A percentile compares a stretch with the other conserved stretches of the same genome.
Conservation (phyloP, 2,113 vertebrate genomes). For the Gallinago paraguaiae region DNA sequence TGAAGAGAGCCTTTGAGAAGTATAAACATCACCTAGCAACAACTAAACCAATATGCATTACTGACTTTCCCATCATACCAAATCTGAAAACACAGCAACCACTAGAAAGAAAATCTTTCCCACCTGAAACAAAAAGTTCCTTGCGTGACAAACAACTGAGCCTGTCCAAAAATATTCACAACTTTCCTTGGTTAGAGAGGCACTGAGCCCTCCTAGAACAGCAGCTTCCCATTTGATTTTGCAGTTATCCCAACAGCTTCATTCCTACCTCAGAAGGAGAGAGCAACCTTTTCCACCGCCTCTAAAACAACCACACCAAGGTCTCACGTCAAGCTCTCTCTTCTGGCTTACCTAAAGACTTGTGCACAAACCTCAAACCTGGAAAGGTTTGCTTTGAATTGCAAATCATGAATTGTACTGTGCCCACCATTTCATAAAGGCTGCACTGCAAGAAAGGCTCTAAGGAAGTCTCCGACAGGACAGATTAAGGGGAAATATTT, state of each 20-base stretch:
- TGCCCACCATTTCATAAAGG: neutral
- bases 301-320: neutral
- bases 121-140: neutral
- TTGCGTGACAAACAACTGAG: neutral
- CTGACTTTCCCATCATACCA: neutral
- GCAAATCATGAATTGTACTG: neutral
- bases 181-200: neutral
- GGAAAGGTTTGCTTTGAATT: neutral
- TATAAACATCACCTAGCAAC: neutral
- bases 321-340: neutral
- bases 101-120: neutral
- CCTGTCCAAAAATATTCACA: neutral
- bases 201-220: neutral
- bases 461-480: neutral
- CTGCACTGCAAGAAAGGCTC: neutral
- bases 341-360: neutral
- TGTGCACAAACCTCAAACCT: neutral
- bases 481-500: neutral
- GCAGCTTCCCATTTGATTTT: neutral
- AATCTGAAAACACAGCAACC: neutral
- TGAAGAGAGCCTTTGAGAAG: neutral
- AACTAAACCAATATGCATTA: neutral
- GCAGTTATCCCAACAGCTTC: neutral
- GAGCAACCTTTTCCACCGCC: neutral
- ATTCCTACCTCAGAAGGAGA: neutral